Base-by-base conservation (phyloP, 2,888 invertebrate genomes). In the Polydrusus pterygomalis region DNA sequence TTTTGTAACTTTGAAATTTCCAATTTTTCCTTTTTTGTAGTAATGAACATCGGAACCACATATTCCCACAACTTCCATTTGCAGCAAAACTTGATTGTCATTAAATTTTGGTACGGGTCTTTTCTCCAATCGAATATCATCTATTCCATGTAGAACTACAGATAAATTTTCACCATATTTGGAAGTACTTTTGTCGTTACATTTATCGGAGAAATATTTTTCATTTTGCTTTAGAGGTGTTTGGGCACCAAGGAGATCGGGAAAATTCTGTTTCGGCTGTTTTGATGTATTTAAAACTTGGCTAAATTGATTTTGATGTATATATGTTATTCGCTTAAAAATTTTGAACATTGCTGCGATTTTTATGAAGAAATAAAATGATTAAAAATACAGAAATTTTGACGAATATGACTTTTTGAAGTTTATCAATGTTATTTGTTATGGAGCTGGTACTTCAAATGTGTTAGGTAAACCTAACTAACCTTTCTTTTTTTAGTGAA, bases 1-100 rank as follows among this genome's bases (percentile, higher is more conserved):
- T 60, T 92, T 90, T 74, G 91, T 91, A 0, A 98, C 91, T 43
- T 97, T 88, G 86, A 97, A 98, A 85, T 94, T 92, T 0, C 96
- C 97, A 84, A 97, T 97, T 13, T 91, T 87, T 3, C 97, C 98
- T 77, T 92, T 88, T 45, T 92, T 92, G 89, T 96, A 92, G 88
- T 97, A 98, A 87, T 97, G 97, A 3, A 98, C 96, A 87, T 98
- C 98, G 0, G 95, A 95, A 0, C 98, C 98, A 86, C 98, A 98
- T 83, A 98, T 98, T 18, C 98, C 98, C 56, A 98, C 97, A 80
- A 93, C 93, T 84, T 94, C 94, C 94, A 98, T 97, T 80, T 92
- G 91, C 15, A 97, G 86, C 3, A 97, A 91, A 0, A 96, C 96
- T 90, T 97, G 95, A 88, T 93, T 90, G 17, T 93, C 92, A 13